phyloP scores from a whole-genome alignment of 2,113 vertebrate genomes.

The Pungitius pungitius region DNA sequence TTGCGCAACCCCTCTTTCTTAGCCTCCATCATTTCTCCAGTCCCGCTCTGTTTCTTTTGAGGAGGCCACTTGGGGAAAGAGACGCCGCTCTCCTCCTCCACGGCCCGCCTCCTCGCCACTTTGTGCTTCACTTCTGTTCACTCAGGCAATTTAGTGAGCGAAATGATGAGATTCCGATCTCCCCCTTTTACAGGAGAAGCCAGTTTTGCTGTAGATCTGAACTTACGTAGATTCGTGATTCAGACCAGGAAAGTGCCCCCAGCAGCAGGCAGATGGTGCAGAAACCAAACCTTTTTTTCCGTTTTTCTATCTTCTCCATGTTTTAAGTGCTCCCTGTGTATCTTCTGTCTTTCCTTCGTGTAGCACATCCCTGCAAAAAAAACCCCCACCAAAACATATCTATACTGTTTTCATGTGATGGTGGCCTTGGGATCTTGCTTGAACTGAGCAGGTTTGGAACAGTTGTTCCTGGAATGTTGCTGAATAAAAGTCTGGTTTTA shows the following conservation, averaged over 20 bases:
- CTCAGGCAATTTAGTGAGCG: slow-evolving; percentile 70
- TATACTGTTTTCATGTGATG: slow-evolving; percentile 10
- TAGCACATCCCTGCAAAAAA: not conserved
- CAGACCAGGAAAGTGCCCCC: slow-evolving; percentile 19
- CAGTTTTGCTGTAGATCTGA: slow-evolving; percentile 57
- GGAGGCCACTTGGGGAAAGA: slow-evolving; percentile 42
- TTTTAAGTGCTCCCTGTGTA: slow-evolving; percentile 1
- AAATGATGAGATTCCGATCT: slow-evolving; percentile 71
- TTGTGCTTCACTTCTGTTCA: slow-evolving; percentile 74
- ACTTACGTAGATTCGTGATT: slow-evolving; percentile 65
- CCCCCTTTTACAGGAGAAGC: slow-evolving; percentile 57
- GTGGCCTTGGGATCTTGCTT: slow-evolving; percentile 33
- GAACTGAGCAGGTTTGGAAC: slow-evolving; percentile 51
- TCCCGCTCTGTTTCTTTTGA: slow-evolving; percentile 16
- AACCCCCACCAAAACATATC: not conserved
- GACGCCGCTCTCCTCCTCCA: not conserved
- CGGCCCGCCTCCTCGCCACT: not conserved
- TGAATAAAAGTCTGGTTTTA: slow-evolving; percentile 63
- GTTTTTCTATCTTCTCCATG: not conserved
- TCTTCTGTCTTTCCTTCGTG: not conserved
- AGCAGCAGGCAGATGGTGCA: slow-evolving; percentile 20
- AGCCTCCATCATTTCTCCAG: slow-evolving; percentile 44
- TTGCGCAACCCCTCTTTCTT: slow-evolving; percentile 60
- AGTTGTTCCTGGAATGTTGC: slow-evolving; percentile 54
- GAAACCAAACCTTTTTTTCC: slow-evolving; percentile 14